Base-by-base conservation (phyloP, 2,797 vertebrate species). In the Acanthis flammea region DNA sequence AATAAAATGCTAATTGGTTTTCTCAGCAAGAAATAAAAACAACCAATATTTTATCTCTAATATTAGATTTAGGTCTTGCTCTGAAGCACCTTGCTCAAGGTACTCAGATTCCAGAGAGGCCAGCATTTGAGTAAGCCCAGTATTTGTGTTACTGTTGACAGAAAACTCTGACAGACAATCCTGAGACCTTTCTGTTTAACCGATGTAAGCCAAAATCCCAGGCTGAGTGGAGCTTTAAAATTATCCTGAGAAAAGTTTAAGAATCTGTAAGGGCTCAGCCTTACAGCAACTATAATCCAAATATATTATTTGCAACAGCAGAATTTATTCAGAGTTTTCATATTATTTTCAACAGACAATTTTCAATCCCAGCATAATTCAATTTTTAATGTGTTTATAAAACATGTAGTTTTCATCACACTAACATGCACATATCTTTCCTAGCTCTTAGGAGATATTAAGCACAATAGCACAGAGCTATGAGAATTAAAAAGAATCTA, bases 211-310 rank as follows among this genome's bases (percentile, higher is more conserved):
- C 86, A 84, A 94, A 96, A 96, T 85, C 90, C 92, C 76, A 86
- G 91, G 91, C 85, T 93, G 90, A 96, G 50, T 65, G 30, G 67
- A 93, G 90, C 91, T 95, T 97, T 94, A 94, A 97, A 95, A 91
- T 96, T 88, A 95, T 87, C 76, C 87, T 39, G 39, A 86, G 77
- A 78, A 93, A 96, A 96, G 70, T 92, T 71, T 89, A 61, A 90
- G 60, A 81, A 80, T 91, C 66, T 83, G 44, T 47, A 94, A 88
- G 27, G 78, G 70, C 47, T 95, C 72, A 93, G 73, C 53, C 79
- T 86, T 79, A 61, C 66, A 92, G 88, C 42, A 93, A 81, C 55
- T 72, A 53, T 72, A 94, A 88, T 86, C 79, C 73, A 81, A 79
- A 78, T 37, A 41, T 13, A 95, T 23, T 16, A 83, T 44, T 96